Conservation (phyloP, 2,797 vertebrate genomes). For the Pseudomugil gertrudae region DNA sequence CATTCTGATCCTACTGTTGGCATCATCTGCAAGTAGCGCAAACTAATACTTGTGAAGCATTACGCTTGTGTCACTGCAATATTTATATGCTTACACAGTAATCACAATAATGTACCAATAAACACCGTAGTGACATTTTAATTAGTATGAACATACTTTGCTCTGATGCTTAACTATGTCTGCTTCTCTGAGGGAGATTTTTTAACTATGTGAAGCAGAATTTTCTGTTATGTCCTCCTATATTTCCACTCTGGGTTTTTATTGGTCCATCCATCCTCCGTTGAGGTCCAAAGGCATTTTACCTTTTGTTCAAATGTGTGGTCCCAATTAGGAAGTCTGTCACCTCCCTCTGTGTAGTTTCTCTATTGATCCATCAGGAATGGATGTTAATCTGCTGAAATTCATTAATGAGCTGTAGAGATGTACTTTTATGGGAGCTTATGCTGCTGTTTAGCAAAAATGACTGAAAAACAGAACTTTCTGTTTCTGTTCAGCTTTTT, state of each 20-base stretch:
- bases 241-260: conserved; percentile 4
- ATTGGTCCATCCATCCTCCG: conserved; percentile 22
- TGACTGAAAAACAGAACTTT: no score
- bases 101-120: no score
- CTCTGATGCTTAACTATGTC: no score
- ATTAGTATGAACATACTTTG: no score
- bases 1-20: no score
- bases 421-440: conserved; percentile 23
- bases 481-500: not conserved
- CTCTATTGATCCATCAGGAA: conserved; percentile 26
- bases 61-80: no score
- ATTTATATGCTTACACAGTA: no score
- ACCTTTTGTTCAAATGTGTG: conserved; percentile 58
- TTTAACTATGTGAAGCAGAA: conserved; percentile 7
- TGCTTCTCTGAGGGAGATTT: not conserved
- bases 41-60: no score
- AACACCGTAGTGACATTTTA: no score
- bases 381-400: conserved; percentile 25
- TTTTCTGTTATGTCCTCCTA: not conserved
- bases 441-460: no score
- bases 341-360: conserved; percentile 28
- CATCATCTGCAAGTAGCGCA: no score
- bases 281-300: conserved; percentile 35
- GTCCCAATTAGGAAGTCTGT: conserved; percentile 11
- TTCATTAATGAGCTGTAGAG: not conserved